Evolutionary conservation across 2,113 vertebrate genomes (phyloP), one percentile per base, ranked within the genome.

Genomic region (Meles meles): DNA sequence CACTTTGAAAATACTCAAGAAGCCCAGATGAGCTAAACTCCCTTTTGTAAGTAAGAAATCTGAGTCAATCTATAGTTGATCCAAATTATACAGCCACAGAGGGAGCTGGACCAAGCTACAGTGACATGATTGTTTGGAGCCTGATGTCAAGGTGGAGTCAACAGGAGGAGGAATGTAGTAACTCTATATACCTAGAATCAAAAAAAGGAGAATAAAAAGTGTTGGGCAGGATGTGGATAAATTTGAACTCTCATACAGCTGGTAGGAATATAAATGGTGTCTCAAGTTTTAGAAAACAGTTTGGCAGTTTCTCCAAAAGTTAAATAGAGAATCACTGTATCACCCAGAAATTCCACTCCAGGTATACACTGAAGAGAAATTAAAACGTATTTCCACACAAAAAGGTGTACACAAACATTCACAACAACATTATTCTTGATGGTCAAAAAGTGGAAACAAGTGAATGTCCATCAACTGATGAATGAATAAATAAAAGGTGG

Each of bases 1-100:
- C 80, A 92, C 29, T 82, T 80, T 52, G 65, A 95, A 94, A 89
- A 25, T 57, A 89, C 25, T 74, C 39, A 71, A 95, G 52, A 94
- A 87, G 44, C 57, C 44, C 92, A 96, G 47, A 85, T 44, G 20
- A 74, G 69, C 34, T 52, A 83, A 77, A 52, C 4, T 87, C 27
- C 21, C 39, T 94, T 94, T 95, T 34, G 0, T 42, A 95, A 63
- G n/a, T 39, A 47, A 96, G 55, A 65, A 88, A 72, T 37, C 10
- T 34, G 57, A 96, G 71, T 25, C 59, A 76, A 13, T 39, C 29
- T 69, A 42, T 3, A 88, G 91, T 1, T 76, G 14, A 92, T 81
- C 69, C 39, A 84, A 61, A 81, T 49, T 55, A 87, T 7, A 47
- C 0, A 77, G 85, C 39, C 77, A 59, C 37, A 59, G 23, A 83